A percentile compares a stretch with the other conserved stretches of the same genome.
Conservation (phyloP, 1,140 invertebrate genomes). For the Philotrypesis tridentata region DNA sequence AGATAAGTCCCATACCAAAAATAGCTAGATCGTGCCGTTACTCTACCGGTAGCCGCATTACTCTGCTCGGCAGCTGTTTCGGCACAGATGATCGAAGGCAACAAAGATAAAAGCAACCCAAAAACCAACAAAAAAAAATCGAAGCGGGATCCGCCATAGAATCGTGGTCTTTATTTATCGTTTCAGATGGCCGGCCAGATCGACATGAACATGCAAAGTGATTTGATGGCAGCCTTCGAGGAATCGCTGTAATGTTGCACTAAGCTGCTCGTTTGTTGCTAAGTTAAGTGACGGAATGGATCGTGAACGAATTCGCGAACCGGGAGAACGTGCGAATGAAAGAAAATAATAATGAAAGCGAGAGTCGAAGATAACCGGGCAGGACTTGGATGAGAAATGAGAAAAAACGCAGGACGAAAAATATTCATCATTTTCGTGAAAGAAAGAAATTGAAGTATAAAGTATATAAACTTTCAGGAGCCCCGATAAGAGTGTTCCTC, state of each 20-base stretch:
- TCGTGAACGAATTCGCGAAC: not conserved
- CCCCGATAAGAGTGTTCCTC: not conserved
- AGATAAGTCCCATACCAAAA: not conserved
- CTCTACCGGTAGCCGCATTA: constrained; percentile 43
- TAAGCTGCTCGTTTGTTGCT: constrained; percentile 34
- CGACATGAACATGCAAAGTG: constrained; percentile 98
- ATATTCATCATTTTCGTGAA: constrained; percentile 15
- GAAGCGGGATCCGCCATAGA: constrained; percentile 56
- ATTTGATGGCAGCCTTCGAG: constrained; percentile 98
- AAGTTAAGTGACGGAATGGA: not conserved
- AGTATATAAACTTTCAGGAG: not conserved
- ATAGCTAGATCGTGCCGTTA: constrained; percentile 44
- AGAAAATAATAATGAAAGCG: not conserved
- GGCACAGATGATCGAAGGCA: constrained; percentile 25
- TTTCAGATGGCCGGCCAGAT: constrained; percentile 95
- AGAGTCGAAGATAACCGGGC: constrained; percentile 53
- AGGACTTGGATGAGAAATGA: constrained; percentile 56
- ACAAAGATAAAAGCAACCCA: not conserved
- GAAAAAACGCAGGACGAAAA: constrained; percentile 51
- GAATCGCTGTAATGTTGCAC: constrained; percentile 85
- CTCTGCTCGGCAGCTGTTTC: constrained; percentile 47
- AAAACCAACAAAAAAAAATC: not conserved
- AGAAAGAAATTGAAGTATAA: not conserved
- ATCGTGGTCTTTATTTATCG: constrained; percentile 64
- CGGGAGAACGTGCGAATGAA: not conserved